Conservation (phyloP, 2,888 invertebrate genomes). For the Phaedon cochleariae region DNA sequence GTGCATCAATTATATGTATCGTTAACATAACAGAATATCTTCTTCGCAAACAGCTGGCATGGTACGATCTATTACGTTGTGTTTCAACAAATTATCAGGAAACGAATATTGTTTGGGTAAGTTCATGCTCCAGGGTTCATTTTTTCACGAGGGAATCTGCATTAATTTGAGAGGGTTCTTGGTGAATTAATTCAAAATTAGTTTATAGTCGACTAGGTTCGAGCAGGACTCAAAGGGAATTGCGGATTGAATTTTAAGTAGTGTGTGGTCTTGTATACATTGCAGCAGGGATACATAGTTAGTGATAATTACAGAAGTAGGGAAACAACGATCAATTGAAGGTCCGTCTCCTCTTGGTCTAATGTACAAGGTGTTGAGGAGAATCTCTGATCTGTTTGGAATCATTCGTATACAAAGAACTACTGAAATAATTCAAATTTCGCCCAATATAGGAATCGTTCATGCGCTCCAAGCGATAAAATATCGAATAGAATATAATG, state of each 20-base stretch:
- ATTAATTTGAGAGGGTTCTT: slow-evolving; percentile 24
- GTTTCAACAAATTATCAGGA: background rate
- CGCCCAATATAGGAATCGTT: too few species aligned
- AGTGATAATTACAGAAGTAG: background rate
- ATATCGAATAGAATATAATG: too few species aligned
- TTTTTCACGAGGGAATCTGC: slow-evolving; percentile 29
- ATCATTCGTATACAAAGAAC: too few species aligned
- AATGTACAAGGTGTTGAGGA: too few species aligned
- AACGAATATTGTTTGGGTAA: slow-evolving; percentile 17
- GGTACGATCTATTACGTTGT: background rate
- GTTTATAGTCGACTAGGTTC: slow-evolving; percentile 42
- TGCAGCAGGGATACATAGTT: background rate
- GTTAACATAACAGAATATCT: too few species aligned
- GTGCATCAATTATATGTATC: too few species aligned
- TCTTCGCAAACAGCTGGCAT: too few species aligned
- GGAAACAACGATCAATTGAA: background rate
- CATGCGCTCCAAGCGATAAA: too few species aligned
- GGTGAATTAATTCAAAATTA: slow-evolving; percentile 45
- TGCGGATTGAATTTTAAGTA: slow-evolving; percentile 46
- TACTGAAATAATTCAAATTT: too few species aligned
- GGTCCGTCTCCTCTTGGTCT: background rate
- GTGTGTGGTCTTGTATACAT: slow-evolving; percentile 10
- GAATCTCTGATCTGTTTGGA: too few species aligned
- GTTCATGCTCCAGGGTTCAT: slow-evolving; percentile 14
- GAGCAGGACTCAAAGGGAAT: slow-evolving; percentile 45